phyloP scores from a whole-genome alignment of 2,113 vertebrate species.

The human region GRCh38 chr6:92902001-92902500 shows the following conservation, averaged over 20 bases:
- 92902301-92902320: background rate
- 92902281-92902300: background rate
- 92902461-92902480: background rate
- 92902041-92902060: background rate
- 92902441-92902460: background rate
- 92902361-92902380: background rate
- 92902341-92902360: background rate
- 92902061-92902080: background rate
- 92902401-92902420: background rate
- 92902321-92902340: background rate
- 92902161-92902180: background rate
- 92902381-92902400: background rate
- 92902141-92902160: background rate
- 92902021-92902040: fast-evolving
- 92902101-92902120: background rate
- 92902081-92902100: background rate
- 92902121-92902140: background rate
- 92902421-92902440: background rate
- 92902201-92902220: background rate
- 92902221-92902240: background rate
- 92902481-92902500: background rate
- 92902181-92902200: background rate
- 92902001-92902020: background rate
- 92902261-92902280: background rate
- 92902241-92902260: background rate